phyloP scores from a whole-genome alignment of 2,113 vertebrate genomes.

The Tragelaphus strepsiceros region DNA sequence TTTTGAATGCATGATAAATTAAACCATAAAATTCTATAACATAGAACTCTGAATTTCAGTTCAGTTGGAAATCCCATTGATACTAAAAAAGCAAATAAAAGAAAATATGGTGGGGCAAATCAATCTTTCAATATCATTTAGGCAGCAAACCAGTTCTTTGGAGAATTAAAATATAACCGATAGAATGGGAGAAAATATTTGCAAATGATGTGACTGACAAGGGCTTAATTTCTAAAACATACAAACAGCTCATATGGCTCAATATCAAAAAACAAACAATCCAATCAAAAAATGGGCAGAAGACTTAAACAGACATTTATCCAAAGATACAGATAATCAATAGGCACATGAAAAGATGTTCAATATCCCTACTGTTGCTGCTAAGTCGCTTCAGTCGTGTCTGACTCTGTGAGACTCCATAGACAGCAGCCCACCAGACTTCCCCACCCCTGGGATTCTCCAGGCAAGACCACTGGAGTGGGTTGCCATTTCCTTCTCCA shows the following conservation, averaged over 20 bases:
- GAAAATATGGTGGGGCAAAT: neutral
- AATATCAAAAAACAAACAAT: neutral
- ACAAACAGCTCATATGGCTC: neutral
- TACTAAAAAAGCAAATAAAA: neutral
- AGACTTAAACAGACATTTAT: neutral
- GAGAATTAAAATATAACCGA: neutral
- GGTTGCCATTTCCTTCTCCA: too few species aligned
- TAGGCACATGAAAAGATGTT: neutral
- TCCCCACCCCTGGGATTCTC: too few species aligned
- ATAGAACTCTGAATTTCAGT: neutral
- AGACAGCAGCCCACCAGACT: too few species aligned
- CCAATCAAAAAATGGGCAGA: neutral
- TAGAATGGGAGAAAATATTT: neutral
- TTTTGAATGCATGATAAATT: neutral
- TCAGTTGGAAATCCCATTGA: neutral
- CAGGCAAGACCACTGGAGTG: too few species aligned
- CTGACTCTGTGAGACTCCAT: too few species aligned
- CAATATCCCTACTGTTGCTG: neutral
- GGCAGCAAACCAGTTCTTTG: neutral
- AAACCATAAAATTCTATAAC: neutral
- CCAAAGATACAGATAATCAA: neutral
- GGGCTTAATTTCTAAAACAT: neutral
- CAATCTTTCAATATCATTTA: neutral
- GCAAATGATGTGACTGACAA: neutral
- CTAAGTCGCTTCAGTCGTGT: too few species aligned